Evolutionary conservation across 2,888 invertebrate genomes (phyloP).

Genomic region (Leptodirus hochenwartii): DNA sequence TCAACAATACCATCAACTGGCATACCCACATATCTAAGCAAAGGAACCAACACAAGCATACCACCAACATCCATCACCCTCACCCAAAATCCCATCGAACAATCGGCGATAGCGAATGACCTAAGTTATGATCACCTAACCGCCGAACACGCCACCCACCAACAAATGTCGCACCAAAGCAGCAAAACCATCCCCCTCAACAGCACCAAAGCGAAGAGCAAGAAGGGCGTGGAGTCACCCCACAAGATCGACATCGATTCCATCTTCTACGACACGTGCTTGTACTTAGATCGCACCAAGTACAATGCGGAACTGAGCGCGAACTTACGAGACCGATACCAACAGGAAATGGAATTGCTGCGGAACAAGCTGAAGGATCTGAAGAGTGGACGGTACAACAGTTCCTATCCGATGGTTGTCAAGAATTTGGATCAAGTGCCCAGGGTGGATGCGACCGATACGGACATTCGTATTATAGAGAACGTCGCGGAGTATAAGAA

Average conservation of each 20-base stretch:
- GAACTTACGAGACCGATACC: conserved; percentile 20
- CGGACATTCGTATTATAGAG: neutral
- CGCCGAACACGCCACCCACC: neutral
- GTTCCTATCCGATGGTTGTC: conserved; percentile 10
- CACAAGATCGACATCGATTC: conserved; percentile 12
- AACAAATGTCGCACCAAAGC: conserved; percentile 13
- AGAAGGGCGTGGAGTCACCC: conserved; percentile 1
- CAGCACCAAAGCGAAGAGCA: conserved; percentile 1
- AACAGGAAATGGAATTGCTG: conserved; percentile 21
- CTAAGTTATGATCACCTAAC: no score
- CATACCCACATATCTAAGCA: no score
- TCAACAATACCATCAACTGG: no score
- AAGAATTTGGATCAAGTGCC: conserved; percentile 10
- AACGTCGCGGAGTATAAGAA: no score
- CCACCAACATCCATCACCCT: no score
- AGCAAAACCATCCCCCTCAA: neutral
- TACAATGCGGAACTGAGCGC: no score
- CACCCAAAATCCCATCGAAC: no score
- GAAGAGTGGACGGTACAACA: conserved; percentile 14
- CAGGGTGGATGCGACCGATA: conserved; percentile 4
- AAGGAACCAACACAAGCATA: no score
- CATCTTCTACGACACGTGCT: conserved; percentile 22
- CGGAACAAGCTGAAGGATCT: conserved; percentile 20
- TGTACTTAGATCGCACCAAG: conserved; percentile 18
- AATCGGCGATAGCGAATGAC: no score